phyloP scores from a whole-genome alignment of 1,140 invertebrate species.

The Phortica variegata region DNA sequence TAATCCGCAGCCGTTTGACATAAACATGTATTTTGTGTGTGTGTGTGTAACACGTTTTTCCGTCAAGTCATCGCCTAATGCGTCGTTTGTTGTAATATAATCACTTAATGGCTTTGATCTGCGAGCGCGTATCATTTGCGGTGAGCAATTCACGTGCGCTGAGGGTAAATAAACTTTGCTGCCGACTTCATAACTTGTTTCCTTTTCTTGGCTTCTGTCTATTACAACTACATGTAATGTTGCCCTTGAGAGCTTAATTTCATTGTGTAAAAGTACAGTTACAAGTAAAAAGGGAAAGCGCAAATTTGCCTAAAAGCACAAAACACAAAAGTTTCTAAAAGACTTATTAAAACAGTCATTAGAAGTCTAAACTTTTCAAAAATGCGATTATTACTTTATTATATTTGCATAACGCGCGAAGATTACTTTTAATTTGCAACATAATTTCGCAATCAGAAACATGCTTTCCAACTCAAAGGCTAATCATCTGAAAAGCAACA shows the following conservation, averaged over 20 bases:
- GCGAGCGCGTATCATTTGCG: neutral
- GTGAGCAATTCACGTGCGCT: too few species aligned
- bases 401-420: too few species aligned
- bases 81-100: constrained; percentile 10
- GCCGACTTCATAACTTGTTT: neutral
- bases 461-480: too few species aligned
- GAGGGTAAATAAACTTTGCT: constrained; percentile 12
- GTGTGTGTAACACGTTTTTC: neutral
- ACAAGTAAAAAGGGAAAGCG: too few species aligned
- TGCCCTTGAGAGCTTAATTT: neutral
- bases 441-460: too few species aligned
- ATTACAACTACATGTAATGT: neutral
- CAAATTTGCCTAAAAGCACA: too few species aligned
- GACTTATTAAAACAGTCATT: too few species aligned
- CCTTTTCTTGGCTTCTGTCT: neutral
- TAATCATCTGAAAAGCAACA: too few species aligned
- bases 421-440: too few species aligned
- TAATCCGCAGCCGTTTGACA: constrained; percentile 21
- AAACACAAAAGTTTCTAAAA: too few species aligned
- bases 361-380: too few species aligned
- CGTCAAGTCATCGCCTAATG: neutral
- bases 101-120: constrained; percentile 8
- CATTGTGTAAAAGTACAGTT: neutral
- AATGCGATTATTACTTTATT: too few species aligned
- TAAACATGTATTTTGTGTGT: neutral